Evolutionary conservation across 1,140 invertebrate genomes (phyloP).

Genomic region (Hypsibius dujardini): DNA sequence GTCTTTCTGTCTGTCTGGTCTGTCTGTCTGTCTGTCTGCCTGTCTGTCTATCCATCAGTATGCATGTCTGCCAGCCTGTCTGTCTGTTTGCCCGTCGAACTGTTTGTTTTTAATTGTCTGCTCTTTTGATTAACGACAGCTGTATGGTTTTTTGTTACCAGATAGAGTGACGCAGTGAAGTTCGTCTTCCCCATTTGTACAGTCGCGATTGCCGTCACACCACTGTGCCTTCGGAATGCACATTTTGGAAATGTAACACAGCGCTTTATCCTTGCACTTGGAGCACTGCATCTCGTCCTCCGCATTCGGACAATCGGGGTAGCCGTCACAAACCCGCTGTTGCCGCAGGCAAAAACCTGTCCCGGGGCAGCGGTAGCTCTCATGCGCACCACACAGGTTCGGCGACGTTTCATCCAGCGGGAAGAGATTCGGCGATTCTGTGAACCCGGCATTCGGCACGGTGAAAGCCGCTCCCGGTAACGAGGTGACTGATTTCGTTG

Average conservation of each 20-base stretch:
- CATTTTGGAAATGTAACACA: conserved; percentile 8
- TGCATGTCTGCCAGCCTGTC: too few relatives aligned
- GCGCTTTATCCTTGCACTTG: not conserved
- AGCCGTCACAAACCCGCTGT: conserved; percentile 77
- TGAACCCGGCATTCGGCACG: not conserved
- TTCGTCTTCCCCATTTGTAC: not conserved
- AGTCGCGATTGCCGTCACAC: not conserved
- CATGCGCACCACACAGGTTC: not conserved
- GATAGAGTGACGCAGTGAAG: conserved; percentile 12
- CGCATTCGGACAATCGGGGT: conserved; percentile 63
- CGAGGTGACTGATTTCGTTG: too few relatives aligned
- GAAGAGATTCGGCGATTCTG: not conserved
- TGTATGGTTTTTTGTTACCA: not conserved
- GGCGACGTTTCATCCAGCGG: not conserved
- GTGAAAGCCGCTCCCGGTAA: too few relatives aligned
- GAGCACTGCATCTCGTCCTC: conserved; percentile 49
- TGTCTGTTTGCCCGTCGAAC: not conserved
- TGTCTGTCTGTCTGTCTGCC: not conserved
- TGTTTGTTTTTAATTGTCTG: too few relatives aligned
- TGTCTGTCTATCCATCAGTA: too few relatives aligned
- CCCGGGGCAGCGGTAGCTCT: not conserved
- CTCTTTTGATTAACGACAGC: not conserved
- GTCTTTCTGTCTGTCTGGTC: too few relatives aligned
- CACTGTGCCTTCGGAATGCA: conserved; percentile 1
- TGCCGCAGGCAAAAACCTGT: conserved; percentile 66